These are phyloP conservation scores for Sinonovacula constricta DNA, from an alignment of 1,140 invertebrate genomes.

Conservation along the genomic window DNA sequence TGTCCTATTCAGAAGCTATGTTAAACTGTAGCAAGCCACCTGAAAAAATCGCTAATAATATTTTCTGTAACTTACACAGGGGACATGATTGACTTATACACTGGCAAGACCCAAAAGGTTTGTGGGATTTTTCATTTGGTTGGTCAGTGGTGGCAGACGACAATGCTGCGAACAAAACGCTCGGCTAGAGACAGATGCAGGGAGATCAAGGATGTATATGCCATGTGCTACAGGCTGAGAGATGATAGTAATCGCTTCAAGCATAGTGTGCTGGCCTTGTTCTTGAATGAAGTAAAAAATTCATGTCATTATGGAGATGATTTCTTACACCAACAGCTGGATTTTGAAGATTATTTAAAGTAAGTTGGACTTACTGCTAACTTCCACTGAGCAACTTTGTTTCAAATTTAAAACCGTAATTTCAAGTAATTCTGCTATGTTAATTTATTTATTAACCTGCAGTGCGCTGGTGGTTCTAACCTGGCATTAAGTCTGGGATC, in stretches of 20 bases:
- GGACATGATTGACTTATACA: constrained; percentile 40
- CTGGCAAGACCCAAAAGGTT: constrained; percentile 12
- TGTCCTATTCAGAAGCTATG: not conserved
- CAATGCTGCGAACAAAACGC: constrained; percentile 48
- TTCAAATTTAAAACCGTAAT: no score
- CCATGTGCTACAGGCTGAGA: constrained; percentile 51
- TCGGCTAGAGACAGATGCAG: constrained; percentile 3
- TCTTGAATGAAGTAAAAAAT: not conserved
- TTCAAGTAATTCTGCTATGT: no score
- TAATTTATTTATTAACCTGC: no score
- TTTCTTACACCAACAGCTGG: not conserved
- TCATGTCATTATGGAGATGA: not conserved
- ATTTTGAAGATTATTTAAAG: not conserved
- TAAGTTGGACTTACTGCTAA: no score
- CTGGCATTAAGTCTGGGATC: no score
- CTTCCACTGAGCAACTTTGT: no score
- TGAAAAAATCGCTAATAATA: no score
- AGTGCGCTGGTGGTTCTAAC: no score
- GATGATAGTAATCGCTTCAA: constrained; percentile 32
- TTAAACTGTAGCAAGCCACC: no score
- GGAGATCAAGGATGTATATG: constrained; percentile 42
- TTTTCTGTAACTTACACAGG: constrained; percentile 39
- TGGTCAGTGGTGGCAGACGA: constrained; percentile 66
- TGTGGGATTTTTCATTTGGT: constrained; percentile 56
- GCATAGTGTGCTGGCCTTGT: not conserved